These are phyloP conservation scores for Lanistes nyassanus DNA, from an alignment of 1,140 invertebrate species.

Conservation along the genomic window DNA sequence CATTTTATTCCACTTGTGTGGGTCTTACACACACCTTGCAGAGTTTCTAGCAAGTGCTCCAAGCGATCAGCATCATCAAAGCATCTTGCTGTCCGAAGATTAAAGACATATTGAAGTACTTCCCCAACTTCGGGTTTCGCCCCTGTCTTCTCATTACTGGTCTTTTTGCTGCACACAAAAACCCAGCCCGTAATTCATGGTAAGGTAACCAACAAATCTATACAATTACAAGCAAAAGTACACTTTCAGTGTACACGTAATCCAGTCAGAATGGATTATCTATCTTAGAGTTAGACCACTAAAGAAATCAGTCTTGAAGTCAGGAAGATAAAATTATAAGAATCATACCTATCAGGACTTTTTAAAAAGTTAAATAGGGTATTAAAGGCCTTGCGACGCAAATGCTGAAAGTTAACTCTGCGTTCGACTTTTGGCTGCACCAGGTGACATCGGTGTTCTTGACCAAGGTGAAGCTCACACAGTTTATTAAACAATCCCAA, in stretches of 20 bases:
- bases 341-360: slow-evolving; percentile 33
- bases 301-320: too few species aligned
- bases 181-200: too few species aligned
- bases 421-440: slow-evolving; percentile 33
- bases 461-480: slow-evolving; percentile 31
- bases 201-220: too few species aligned
- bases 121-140: slow-evolving; percentile 28
- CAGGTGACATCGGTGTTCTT: slow-evolving; percentile 27
- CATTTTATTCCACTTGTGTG: too few species aligned
- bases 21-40: slow-evolving; percentile 23
- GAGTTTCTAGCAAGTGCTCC: slow-evolving; percentile 37
- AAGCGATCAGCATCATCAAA: slow-evolving; percentile 54
- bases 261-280: too few species aligned
- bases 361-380: slow-evolving; percentile 36
- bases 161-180: slow-evolving; percentile 11
- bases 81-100: slow-evolving; percentile 36
- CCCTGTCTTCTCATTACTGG: background rate
- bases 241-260: too few species aligned
- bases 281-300: too few species aligned
- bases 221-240: too few species aligned
- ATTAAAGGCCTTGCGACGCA: slow-evolving; percentile 34
- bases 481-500: slow-evolving; percentile 30
- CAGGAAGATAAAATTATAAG: too few species aligned
- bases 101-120: slow-evolving; percentile 36
- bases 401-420: slow-evolving; percentile 17